Base-by-base conservation (phyloP, 2,797 vertebrate genomes). In the Thamnophis elegans region DNA sequence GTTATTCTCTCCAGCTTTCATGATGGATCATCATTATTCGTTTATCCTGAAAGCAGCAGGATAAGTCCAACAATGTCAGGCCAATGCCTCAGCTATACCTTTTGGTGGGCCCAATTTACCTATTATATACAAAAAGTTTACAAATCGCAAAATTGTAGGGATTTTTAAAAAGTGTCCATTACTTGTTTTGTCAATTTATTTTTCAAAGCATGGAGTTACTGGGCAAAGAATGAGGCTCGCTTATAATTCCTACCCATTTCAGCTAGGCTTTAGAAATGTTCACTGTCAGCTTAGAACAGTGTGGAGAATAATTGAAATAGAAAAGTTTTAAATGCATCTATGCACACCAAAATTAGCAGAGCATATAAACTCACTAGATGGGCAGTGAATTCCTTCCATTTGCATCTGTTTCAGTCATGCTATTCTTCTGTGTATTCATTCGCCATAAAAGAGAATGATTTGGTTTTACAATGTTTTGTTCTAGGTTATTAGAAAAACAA, bases 111-210 rank as follows among this genome's bases (percentile, higher is more conserved):
- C 36, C 36, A 47, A 82, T 25, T 78, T 82, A 11, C 20, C 73
- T 82, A 11, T 82, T 47, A 42, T 82, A 25, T 25, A 47, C 1
- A 20, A 82, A 82, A 82, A 82, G 20, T 82, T 82, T 82, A 82
- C 73, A 82, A 82, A 82, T 82, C 7, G 11, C 36, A 82, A 42
- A 25, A 82, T 47, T 82, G 12, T 47, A 82, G 18, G 36, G 36
- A 22, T 47, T 11, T 82, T 73, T 78, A 25, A 9, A 36, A 82
- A 82, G 18, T 11, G 4, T 47, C 73, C 36, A 25, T 47, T 78
- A 95, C 89, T 93, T 95, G 95, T 95, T 10, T 91, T 95, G 94
- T 94, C 96, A 96, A 94, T 94, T 96, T 91, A 94, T 60, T 12
- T 92, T 94, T 94, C 90, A 89, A 92, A 22, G 12, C 20, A 13